Evolutionary conservation across 2,888 invertebrate genomes (phyloP).

Genomic region (Idaea straminata): DNA sequence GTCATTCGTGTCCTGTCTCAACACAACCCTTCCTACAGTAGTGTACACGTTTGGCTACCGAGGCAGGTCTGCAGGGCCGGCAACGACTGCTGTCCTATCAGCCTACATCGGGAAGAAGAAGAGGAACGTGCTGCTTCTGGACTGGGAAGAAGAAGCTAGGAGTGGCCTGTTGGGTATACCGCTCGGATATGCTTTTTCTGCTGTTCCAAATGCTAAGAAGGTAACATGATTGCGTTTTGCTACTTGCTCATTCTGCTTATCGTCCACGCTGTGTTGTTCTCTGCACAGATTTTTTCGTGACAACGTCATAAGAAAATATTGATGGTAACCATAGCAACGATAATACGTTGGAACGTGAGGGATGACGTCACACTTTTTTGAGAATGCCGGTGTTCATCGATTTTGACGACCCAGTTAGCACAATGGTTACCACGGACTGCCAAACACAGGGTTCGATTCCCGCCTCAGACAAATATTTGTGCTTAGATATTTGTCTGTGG

Average conservation of each 20-base stretch:
- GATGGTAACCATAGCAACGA: no score
- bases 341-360: no score
- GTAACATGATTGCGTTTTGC: slow-evolving; percentile 34
- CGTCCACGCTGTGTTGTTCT: not conserved
- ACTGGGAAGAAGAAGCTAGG: slow-evolving; percentile 70
- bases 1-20: slow-evolving; percentile 49
- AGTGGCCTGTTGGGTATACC: slow-evolving; percentile 57
- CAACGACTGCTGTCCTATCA: slow-evolving; percentile 58
- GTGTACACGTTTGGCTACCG: slow-evolving; percentile 70
- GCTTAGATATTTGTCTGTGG: no score
- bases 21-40: slow-evolving; percentile 52
- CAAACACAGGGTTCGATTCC: no score
- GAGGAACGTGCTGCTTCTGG: slow-evolving; percentile 63
- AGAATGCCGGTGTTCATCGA: no score
- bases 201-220: slow-evolving; percentile 65
- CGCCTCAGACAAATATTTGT: no score
- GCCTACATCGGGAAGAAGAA: slow-evolving; percentile 60
- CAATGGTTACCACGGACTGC: no score
- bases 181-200: slow-evolving; percentile 57
- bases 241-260: no score
- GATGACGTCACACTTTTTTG: no score
- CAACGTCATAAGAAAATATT: no score
- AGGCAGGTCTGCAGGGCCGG: slow-evolving; percentile 56
- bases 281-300: no score
- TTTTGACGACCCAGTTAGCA: no score